Percentiles rank a stretch among this genome's conserved stretches.
These are phyloP conservation scores for Atopsyche davidsoni DNA, from an alignment of 1,140 invertebrate genomes.

Conservation along the genomic window DNA sequence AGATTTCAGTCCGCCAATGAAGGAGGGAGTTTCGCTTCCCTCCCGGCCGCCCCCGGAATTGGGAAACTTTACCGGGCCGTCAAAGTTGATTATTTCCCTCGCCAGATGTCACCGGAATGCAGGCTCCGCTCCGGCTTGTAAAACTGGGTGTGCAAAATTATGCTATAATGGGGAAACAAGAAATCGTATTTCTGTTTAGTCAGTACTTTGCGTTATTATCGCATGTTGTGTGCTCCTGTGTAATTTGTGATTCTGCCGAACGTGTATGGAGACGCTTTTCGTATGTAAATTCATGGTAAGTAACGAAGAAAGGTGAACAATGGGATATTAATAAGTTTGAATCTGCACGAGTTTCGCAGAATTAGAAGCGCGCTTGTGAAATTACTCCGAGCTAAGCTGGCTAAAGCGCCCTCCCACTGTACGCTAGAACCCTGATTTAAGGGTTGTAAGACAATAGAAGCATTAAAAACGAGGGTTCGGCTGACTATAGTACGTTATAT, in stretches of 20 bases:
- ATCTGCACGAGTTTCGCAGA: too few species aligned
- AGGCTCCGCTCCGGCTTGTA: conserved; percentile 9
- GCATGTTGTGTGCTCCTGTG: conserved; percentile 9
- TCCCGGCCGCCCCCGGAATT: conserved; percentile 3
- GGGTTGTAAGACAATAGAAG: too few species aligned
- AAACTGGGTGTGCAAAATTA: conserved; percentile 8
- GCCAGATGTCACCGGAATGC: conserved; percentile 26
- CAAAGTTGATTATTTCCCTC: conserved; percentile 26
- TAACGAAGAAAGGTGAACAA: too few species aligned
- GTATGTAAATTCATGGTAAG: conserved; percentile 13
- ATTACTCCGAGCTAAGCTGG: too few species aligned
- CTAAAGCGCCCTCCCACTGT: too few species aligned
- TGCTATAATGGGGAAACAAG: conserved; percentile 12
- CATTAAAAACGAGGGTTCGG: too few species aligned
- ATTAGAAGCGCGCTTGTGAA: too few species aligned
- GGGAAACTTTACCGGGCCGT: conserved; percentile 15
- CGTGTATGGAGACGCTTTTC: conserved; percentile 13
- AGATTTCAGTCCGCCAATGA: conserved; percentile 16
- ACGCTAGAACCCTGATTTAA: too few species aligned
- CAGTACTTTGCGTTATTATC: conserved; percentile 12
- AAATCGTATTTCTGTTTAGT: too few species aligned
- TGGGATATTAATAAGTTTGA: too few species aligned
- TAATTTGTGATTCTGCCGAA: conserved; percentile 18
- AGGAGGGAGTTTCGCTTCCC: background rate
- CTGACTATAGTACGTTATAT: too few species aligned